Evolutionary conservation across 2,113 vertebrate species (phyloP).

Genomic region (Helogale parvula): DNA sequence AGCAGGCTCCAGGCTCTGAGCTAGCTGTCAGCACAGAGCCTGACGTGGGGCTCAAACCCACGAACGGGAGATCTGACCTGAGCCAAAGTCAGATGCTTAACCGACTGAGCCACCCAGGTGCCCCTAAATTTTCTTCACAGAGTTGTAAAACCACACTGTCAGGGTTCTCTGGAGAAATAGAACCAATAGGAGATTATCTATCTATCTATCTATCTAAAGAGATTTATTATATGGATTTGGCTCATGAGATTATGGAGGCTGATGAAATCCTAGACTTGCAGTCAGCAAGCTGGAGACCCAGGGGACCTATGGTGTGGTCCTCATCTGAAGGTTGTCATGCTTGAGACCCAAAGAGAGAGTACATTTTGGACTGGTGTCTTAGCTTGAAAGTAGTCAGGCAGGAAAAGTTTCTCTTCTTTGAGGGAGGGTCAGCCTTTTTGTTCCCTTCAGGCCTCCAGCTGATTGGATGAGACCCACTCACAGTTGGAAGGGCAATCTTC

Average conservation of each 20-base stretch:
- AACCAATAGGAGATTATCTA: background rate
- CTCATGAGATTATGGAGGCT: background rate
- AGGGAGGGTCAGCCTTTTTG: background rate
- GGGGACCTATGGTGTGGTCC: background rate
- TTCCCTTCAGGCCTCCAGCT: background rate
- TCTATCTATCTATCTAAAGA: background rate
- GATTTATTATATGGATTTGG: background rate
- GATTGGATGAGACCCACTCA: background rate
- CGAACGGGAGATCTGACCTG: too few species aligned
- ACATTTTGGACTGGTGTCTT: background rate
- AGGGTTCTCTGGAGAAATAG: background rate
- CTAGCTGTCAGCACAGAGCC: too few species aligned
- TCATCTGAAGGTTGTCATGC: background rate
- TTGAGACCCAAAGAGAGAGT: background rate
- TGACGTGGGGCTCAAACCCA: too few species aligned
- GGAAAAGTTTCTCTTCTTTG: background rate
- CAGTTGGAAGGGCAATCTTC: background rate
- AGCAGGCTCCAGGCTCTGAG: too few species aligned
- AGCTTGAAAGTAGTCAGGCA: background rate
- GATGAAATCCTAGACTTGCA: background rate
- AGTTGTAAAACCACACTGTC: background rate
- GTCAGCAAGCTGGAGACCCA: background rate
- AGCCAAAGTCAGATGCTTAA: too few species aligned
- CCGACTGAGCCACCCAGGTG: too few species aligned
- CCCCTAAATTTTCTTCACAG: background rate